These are phyloP conservation scores for Chydorus sphaericus DNA, from an alignment of 2,888 invertebrate genomes.

Conservation along the genomic window DNA sequence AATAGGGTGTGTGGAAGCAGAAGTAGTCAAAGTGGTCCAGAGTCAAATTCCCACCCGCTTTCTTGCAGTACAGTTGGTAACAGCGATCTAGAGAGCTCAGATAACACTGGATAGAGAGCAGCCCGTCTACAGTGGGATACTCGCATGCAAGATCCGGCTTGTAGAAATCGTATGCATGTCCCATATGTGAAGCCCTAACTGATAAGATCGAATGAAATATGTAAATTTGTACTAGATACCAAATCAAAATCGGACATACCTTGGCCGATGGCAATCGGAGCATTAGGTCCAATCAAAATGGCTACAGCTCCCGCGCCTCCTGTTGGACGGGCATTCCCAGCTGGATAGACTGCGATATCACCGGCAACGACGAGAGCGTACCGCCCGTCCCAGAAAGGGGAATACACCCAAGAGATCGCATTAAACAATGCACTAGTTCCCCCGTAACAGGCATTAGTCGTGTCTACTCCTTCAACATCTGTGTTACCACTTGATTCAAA, in stretches of 20 bases:
- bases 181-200: slow-evolving; percentile 73
- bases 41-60: slow-evolving; percentile 20
- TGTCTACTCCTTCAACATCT: slow-evolving; percentile 90
- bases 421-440: slow-evolving; percentile 96
- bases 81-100: slow-evolving; percentile 83
- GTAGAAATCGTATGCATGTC: slow-evolving; percentile 95
- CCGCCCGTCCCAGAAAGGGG: slow-evolving; percentile 87
- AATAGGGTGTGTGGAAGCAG: slow-evolving; percentile 89
- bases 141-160: slow-evolving; percentile 89
- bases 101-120: slow-evolving; percentile 86
- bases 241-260: slow-evolving; percentile 30
- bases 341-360: slow-evolving; percentile 93
- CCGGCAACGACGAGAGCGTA: slow-evolving; percentile 86
- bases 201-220: too few species aligned
- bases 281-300: slow-evolving; percentile 86
- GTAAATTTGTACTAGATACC: slow-evolving; percentile 6
- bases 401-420: slow-evolving; percentile 91
- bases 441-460: slow-evolving; percentile 97
- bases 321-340: slow-evolving; percentile 86
- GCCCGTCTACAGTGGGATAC: slow-evolving; percentile 91
- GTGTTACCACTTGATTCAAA: slow-evolving; percentile 78
- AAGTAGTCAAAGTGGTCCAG: slow-evolving; percentile 57
- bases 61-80: slow-evolving; percentile 40
- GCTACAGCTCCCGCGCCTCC: slow-evolving; percentile 97
- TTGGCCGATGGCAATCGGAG: slow-evolving; percentile 80